phyloP scores from a whole-genome alignment of 2,888 invertebrate species.

The Synanthedon andrenaeformis region DNA sequence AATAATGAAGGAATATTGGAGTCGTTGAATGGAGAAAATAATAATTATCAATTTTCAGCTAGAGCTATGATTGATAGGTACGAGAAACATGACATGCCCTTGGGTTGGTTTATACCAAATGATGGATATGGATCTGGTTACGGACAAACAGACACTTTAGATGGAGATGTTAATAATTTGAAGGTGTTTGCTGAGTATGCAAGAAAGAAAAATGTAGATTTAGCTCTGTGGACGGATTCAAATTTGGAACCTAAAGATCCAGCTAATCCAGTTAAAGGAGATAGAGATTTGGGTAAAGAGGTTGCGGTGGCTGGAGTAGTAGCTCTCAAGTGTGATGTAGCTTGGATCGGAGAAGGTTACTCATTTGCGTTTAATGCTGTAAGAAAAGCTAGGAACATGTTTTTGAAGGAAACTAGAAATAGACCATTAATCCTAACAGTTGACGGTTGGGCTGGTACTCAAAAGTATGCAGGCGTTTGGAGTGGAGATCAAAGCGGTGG shows the following conservation, averaged over 20 bases:
- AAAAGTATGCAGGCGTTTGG: constrained; percentile 55
- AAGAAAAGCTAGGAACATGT: constrained; percentile 42
- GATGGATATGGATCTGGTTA: constrained; percentile 61
- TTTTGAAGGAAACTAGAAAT: constrained; percentile 25
- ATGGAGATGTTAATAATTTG: constrained; percentile 52
- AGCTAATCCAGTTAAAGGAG: constrained; percentile 50
- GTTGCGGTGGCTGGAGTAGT: constrained; percentile 41
- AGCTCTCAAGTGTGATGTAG: constrained; percentile 59
- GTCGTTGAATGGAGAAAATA: constrained; percentile 55
- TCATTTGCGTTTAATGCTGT: constrained; percentile 53
- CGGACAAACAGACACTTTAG: constrained; percentile 50
- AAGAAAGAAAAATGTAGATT: constrained; percentile 41
- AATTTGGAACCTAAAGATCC: constrained; percentile 49
- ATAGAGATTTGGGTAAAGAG: constrained; percentile 52
- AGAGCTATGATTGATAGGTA: constrained; percentile 60
- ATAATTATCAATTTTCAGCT: constrained; percentile 61
- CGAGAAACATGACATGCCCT: constrained; percentile 44
- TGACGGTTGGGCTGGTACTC: constrained; percentile 61
- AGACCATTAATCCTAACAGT: constrained; percentile 54
- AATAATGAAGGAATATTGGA: constrained; percentile 46
- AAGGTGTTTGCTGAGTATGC: constrained; percentile 44
- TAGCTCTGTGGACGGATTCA: constrained; percentile 57
- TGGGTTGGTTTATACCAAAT: constrained; percentile 61
- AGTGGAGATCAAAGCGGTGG: constrained; percentile 59
- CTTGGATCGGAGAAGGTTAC: constrained; percentile 57